A percentile compares a stretch with the other conserved stretches of the same genome.
Evolutionary conservation across 2,888 invertebrate species (phyloP).

Genomic region (Campoletis raptor): DNA sequence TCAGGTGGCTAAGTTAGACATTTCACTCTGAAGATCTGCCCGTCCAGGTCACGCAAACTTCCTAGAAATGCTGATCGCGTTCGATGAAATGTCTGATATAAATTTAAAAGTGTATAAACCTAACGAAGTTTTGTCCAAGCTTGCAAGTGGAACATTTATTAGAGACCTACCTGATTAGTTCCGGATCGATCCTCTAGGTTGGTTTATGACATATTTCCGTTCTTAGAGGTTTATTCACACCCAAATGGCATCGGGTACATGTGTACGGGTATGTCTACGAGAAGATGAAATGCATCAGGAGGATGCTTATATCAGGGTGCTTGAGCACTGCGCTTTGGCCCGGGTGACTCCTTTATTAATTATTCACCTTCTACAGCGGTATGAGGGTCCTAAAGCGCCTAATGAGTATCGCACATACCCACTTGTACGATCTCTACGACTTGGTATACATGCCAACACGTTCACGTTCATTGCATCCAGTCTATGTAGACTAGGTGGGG

Average conservation of each 20-base stretch:
- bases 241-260: constrained; percentile 2
- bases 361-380: constrained; percentile 69
- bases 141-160: not conserved
- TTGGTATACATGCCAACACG: constrained; percentile 44
- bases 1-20: not conserved
- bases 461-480: constrained; percentile 16
- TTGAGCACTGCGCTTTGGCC: constrained; percentile 59
- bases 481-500: not conserved
- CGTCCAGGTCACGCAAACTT: not conserved
- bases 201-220: not conserved
- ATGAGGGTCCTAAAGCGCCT: constrained; percentile 66
- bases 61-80: not conserved
- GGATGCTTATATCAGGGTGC: constrained; percentile 2
- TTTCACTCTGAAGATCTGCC: not conserved
- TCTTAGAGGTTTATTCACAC: not conserved
- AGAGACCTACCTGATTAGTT: not conserved
- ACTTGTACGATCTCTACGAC: constrained; percentile 52
- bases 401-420: constrained; percentile 73
- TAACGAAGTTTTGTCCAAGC: not conserved
- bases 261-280: constrained; percentile 7
- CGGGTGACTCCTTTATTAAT: constrained; percentile 70
- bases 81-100: not conserved
- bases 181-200: not conserved
- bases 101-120: not conserved
- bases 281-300: constrained; percentile 50